phyloP scores from a whole-genome alignment of 2,888 invertebrate species.

The Sinohyriopsis cumingii region DNA sequence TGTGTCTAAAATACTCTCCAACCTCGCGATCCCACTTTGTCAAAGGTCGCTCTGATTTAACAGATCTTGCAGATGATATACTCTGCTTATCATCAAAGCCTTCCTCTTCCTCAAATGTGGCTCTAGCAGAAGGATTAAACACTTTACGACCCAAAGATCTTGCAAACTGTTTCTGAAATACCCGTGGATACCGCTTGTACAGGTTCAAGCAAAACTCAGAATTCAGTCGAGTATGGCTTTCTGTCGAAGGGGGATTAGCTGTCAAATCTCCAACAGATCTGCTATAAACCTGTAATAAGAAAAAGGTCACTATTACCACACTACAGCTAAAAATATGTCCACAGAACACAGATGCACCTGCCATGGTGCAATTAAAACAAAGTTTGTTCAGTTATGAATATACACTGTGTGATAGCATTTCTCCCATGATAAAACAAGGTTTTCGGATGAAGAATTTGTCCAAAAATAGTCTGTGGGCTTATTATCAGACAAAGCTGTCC shows the following conservation, averaged over 20 bases:
- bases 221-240: constrained; percentile 22
- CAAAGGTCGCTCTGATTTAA: constrained; percentile 22
- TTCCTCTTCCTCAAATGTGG: constrained; percentile 39
- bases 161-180: constrained; percentile 31
- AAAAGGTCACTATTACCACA: not conserved
- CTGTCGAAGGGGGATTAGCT: constrained; percentile 15
- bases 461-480: too few relatives aligned
- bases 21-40: constrained; percentile 40
- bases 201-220: constrained; percentile 40
- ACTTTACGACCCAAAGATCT: constrained; percentile 27
- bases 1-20: constrained; percentile 22
- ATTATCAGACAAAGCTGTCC: too few relatives aligned
- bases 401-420: too few relatives aligned
- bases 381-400: too few relatives aligned
- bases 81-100: constrained; percentile 14
- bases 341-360: too few relatives aligned
- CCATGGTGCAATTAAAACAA: too few relatives aligned
- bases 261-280: constrained; percentile 29
- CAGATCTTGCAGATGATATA: constrained; percentile 12
- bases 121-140: constrained; percentile 39
- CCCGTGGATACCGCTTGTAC: constrained; percentile 42
- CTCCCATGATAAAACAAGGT: too few relatives aligned
- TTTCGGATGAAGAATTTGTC: too few relatives aligned
- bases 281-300: constrained; percentile 24
- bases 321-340: too few relatives aligned